These are phyloP conservation scores for Varecia variegata DNA, from an alignment of 2,797 vertebrate genomes.

Conservation along the genomic window DNA sequence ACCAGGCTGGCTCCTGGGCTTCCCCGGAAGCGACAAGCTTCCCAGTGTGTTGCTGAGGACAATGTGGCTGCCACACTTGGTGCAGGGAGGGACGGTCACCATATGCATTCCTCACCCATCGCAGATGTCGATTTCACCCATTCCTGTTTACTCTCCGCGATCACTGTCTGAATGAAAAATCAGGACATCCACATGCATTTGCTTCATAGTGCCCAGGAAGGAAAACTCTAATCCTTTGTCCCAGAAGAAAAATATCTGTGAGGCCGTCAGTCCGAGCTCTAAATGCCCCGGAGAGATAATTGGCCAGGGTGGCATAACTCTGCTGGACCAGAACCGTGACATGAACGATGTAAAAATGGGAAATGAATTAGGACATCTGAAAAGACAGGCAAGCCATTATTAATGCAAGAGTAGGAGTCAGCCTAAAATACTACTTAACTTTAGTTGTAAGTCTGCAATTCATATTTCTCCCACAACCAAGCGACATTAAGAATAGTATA, in stretches of 20 bases:
- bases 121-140: fast-evolving
- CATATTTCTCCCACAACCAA: conserved; percentile 1
- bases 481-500: conserved; percentile 16
- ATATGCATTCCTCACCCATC: fast-evolving
- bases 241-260: conserved; percentile 7
- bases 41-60: background rate
- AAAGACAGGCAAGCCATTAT: background rate
- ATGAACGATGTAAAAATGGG: background rate
- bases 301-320: background rate
- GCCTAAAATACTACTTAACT: background rate
- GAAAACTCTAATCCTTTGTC: background rate
- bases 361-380: background rate
- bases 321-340: background rate
- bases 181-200: fast-evolving
- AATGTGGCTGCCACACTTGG: background rate
- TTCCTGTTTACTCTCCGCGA: background rate
- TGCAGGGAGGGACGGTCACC: background rate
- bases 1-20: fast-evolving
- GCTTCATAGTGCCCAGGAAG: background rate
- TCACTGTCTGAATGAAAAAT: background rate
- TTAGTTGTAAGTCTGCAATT: conserved; percentile 15
- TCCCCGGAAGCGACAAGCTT: background rate
- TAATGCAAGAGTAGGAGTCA: background rate
- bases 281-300: background rate
- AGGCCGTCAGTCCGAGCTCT: background rate